Percentiles rank a stretch among this genome's conserved stretches.
These are phyloP conservation scores for Neodiprion virginianus DNA, from an alignment of 1,140 invertebrate species.

Conservation along the genomic window DNA sequence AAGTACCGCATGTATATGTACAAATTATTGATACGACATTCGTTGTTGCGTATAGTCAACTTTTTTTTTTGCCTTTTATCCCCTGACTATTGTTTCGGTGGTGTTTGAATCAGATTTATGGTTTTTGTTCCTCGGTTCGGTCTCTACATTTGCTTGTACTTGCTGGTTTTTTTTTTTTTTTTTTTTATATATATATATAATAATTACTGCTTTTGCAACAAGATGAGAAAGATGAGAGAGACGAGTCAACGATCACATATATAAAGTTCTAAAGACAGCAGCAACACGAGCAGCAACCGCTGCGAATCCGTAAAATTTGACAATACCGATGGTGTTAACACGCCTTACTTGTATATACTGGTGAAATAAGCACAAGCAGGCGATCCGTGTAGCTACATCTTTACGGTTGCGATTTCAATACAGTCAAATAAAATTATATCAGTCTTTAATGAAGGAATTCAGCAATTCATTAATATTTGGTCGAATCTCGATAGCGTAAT, in stretches of 20 bases:
- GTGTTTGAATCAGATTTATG: no score
- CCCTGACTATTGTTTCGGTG: no score
- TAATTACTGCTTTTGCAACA: not conserved
- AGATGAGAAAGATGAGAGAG: not conserved
- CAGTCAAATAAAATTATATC: constrained; percentile 27
- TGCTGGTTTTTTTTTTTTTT: not conserved
- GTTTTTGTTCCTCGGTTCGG: no score
- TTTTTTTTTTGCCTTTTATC: no score
- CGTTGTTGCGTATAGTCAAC: no score
- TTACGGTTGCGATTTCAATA: constrained; percentile 39
- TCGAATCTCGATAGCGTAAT: no score
- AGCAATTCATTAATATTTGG: no score
- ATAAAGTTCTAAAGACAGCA: no score
- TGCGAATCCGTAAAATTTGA: not conserved
- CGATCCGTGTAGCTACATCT: constrained; percentile 54
- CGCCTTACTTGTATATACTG: not conserved
- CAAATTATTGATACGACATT: no score
- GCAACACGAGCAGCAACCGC: not conserved
- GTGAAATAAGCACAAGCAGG: constrained; percentile 52
- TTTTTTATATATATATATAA: not conserved
- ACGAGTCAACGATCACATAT: not conserved
- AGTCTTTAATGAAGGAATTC: no score
- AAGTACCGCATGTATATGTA: no score
- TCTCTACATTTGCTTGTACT: no score
- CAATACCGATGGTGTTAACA: not conserved